Base-by-base conservation (phyloP, 1,140 invertebrate species). In the Macrosteles quadrilineatus region DNA sequence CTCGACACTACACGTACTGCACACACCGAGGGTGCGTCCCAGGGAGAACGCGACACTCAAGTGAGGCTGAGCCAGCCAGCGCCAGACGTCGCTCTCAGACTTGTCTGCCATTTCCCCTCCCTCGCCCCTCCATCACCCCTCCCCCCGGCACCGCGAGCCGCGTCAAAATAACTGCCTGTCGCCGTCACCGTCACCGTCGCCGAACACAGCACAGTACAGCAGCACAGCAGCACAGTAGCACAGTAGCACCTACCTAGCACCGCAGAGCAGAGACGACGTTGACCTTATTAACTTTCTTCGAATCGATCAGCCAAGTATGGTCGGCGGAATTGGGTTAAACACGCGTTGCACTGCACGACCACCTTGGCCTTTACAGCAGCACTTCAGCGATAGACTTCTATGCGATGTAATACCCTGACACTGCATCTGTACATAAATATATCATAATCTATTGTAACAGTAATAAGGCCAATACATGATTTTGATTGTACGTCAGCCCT, bases 21-120 rank as follows among this genome's bases (percentile, higher is more conserved):
- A 72, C 67, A n/a, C 65, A 23, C 59, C 57, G 69, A 70, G 66
- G 66, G 55, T 25, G 69, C 63, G 63, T 62, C 70, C 69, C 66
- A 55, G 43, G 31, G 64, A 25, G 29, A 64, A 27, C 59, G 59
- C n/a, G 19, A 64, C 21, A 32, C 29, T 43, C 19, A 43, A 65
- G 30, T 50, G 40, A 36, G 32, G 32, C 32, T 36, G 4, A 14
- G 32, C n/a, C n/a, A 36, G 32, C 4, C 32, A 6, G 32, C 4
- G 32, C 32, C 14, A 36, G 32, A 36, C 32, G 32, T 36, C 32
- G 32, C 32, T 36, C 32, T 36, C 32, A 36, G 32, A 36, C 32
- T 36, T 36, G 32, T 45, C 62, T 50, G 21, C 55, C 29, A 27
- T 68, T 17, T 43, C 67, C 62, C 25, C 27, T 14, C 32, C 31